These are phyloP conservation scores for Vanessa tameamea DNA, from an alignment of 1,140 invertebrate genomes.

Conservation along the genomic window DNA sequence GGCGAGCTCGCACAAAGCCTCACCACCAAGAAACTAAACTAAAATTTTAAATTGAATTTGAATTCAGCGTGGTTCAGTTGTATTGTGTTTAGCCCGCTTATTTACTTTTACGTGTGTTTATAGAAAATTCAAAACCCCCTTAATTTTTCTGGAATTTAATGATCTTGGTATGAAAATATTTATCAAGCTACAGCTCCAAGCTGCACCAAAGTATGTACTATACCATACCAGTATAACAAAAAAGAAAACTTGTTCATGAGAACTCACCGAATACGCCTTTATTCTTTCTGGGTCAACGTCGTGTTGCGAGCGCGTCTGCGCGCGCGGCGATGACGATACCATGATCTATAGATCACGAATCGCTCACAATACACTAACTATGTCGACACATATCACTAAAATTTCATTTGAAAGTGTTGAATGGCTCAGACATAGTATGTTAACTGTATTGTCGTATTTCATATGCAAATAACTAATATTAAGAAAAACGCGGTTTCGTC, in stretches of 20 bases:
- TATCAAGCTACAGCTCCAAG: not conserved
- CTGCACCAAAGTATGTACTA: not conserved
- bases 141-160: too few relatives aligned
- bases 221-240: not conserved
- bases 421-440: not conserved
- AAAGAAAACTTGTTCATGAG: not conserved
- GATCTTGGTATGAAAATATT: not conserved
- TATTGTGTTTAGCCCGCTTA: too few relatives aligned
- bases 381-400: conserved; percentile 9
- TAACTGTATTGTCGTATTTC: not conserved
- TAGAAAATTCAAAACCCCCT: too few relatives aligned
- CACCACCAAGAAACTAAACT: too few relatives aligned
- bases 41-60: too few relatives aligned
- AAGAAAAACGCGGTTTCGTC: too few relatives aligned
- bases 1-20: too few relatives aligned
- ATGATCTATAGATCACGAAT: conserved; percentile 67
- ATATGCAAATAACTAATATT: too few relatives aligned
- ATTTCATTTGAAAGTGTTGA: conserved; percentile 16
- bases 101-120: too few relatives aligned
- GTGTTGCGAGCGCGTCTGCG: conserved; percentile 69
- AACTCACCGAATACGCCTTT: conserved; percentile 75
- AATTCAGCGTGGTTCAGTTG: too few relatives aligned
- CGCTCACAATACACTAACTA: conserved; percentile 27
- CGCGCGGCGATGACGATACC: conserved; percentile 77
- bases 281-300: conserved; percentile 75